These are phyloP conservation scores for Silvanus unidentatus DNA, from an alignment of 2,888 invertebrate species.

Conservation along the genomic window DNA sequence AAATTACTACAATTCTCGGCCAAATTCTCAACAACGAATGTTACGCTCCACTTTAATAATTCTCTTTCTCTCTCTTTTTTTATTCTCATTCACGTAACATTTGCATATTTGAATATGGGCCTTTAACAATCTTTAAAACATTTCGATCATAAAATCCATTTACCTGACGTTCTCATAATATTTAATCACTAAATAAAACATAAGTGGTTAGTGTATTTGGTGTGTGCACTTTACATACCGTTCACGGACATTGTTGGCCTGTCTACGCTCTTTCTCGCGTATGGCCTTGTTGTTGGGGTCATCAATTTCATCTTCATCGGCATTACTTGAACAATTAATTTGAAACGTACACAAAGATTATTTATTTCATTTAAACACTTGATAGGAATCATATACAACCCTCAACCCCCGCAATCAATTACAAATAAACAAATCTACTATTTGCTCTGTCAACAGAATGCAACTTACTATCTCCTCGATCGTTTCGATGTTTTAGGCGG, in stretches of 20 bases:
- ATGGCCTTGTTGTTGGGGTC: conserved; percentile 87
- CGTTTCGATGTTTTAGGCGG: conserved; percentile 54
- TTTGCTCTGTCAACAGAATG: no score
- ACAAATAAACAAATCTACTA: conserved; percentile 1
- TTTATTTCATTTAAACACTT: no score
- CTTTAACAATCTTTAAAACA: conserved; percentile 27
- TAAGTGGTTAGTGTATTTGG: conserved; percentile 21
- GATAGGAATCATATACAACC: no score
- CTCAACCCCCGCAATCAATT: conserved; percentile 1
- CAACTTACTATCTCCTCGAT: conserved; percentile 74
- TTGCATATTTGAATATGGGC: conserved; percentile 50
- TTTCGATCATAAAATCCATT: no score
- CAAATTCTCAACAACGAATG: conserved; percentile 45
- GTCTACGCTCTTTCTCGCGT: conserved; percentile 89
- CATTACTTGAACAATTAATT: conserved; percentile 67
- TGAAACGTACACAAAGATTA: not conserved
- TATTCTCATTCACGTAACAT: no score
- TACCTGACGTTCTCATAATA: no score
- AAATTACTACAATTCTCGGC: conserved; percentile 40
- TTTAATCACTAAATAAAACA: not conserved
- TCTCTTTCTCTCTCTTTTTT: no score
- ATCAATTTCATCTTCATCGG: conserved; percentile 75
- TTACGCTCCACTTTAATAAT: conserved; percentile 36
- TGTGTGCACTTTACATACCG: conserved; percentile 65
- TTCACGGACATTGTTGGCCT: conserved; percentile 97